Conservation (phyloP, 1,140 invertebrate species). For the Caenorhabditis brenneri region DNA sequence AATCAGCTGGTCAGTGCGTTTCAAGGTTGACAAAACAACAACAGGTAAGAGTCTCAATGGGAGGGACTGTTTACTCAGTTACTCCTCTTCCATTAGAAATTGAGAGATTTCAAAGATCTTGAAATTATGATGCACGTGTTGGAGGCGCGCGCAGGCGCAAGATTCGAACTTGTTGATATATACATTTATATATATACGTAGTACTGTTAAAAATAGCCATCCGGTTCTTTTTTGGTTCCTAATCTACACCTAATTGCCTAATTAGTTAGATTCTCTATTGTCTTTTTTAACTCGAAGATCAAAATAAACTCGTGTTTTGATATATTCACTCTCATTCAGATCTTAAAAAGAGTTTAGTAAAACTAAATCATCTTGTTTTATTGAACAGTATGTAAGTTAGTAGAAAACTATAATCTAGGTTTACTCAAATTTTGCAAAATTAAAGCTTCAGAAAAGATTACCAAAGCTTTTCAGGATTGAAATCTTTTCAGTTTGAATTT, state of each 20-base stretch:
- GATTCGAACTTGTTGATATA: neutral
- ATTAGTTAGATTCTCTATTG: neutral
- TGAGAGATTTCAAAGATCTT: slow-evolving; percentile 26
- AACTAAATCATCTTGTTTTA: neutral
- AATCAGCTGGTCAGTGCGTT: slow-evolving; percentile 34
- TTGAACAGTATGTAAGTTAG: neutral
- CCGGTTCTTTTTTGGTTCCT: neutral
- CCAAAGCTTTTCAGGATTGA: too few relatives aligned
- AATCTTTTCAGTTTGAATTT: too few relatives aligned
- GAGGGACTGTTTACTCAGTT: neutral
- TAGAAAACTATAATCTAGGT: neutral
- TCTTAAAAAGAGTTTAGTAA: neutral
- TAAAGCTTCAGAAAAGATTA: too few relatives aligned
- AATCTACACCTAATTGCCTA: neutral
- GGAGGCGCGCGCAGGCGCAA: neutral
- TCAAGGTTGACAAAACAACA: slow-evolving; percentile 32
- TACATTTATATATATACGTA: too few relatives aligned
- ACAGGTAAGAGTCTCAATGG: neutral
- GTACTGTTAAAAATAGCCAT: slow-evolving; percentile 5
- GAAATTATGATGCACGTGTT: slow-evolving; percentile 4
- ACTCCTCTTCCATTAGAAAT: too few relatives aligned
- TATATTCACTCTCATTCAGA: neutral
- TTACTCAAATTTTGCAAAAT: neutral
- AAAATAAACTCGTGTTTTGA: neutral
- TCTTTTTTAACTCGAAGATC: neutral